Conservation (phyloP, 2,888 invertebrate genomes). For the Eristalis intricaria region DNA sequence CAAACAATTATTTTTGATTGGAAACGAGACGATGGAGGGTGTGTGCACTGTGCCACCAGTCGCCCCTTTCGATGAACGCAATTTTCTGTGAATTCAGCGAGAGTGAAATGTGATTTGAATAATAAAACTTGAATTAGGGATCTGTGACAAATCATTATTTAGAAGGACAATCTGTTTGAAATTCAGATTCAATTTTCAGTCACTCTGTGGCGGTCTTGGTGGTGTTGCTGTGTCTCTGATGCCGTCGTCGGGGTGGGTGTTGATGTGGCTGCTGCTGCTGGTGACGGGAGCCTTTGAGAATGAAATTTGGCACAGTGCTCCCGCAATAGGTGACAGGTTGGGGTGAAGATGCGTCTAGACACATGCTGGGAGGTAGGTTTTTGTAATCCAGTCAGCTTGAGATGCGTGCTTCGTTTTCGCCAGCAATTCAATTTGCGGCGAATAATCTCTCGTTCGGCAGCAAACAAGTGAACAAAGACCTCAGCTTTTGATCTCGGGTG, state of each 20-base stretch:
- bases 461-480: background rate
- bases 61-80: background rate
- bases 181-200: slow-evolving; percentile 47
- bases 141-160: slow-evolving; percentile 45
- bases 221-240: background rate
- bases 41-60: background rate
- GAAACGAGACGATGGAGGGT: slow-evolving; percentile 10
- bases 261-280: background rate
- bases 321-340: background rate
- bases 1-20: slow-evolving; percentile 67
- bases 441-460: background rate
- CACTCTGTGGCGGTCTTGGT: background rate
- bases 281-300: background rate
- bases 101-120: slow-evolving; percentile 66
- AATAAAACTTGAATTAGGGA: slow-evolving; percentile 59
- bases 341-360: background rate
- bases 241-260: background rate
- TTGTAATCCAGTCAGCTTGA: background rate
- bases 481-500: background rate
- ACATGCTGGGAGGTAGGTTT: background rate
- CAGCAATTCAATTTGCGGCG: background rate
- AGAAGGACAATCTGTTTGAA: slow-evolving; percentile 42
- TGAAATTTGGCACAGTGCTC: background rate
- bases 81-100: slow-evolving; percentile 45
- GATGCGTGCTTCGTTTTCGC: background rate